Percentiles rank a stretch among this genome's conserved stretches.
These are phyloP conservation scores for Larimichthys polyactis DNA, from an alignment of 2,113 vertebrate species.

Conservation along the genomic window DNA sequence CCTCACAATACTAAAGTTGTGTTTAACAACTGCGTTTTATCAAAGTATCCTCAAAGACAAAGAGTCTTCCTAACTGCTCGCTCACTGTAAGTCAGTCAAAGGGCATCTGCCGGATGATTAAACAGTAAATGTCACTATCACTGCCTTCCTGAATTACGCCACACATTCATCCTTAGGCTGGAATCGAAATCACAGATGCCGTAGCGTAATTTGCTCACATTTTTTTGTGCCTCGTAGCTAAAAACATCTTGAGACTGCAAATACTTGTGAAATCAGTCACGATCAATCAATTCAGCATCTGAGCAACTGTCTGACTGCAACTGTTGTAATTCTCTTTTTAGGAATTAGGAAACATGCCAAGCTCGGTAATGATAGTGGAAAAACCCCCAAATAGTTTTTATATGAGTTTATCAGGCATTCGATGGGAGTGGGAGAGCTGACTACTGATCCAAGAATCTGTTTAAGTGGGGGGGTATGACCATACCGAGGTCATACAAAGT, in stretches of 20 bases:
- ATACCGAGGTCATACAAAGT: constrained; percentile 66
- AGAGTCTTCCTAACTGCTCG: background rate
- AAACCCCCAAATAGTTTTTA: constrained; percentile 8
- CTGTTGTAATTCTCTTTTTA: constrained; percentile 2
- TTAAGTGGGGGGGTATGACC: constrained; percentile 19
- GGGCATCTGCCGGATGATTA: background rate
- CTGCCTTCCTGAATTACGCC: constrained; percentile 18
- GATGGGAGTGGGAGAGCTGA: constrained; percentile 48
- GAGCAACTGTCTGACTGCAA: constrained; percentile 17
- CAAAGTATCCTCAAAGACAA: background rate
- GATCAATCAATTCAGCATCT: constrained; percentile 20
- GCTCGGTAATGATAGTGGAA: constrained; percentile 23
- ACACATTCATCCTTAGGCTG: constrained; percentile 8
- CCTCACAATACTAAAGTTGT: constrained; percentile 5
- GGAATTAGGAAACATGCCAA: constrained; percentile 41
- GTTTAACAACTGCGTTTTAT: constrained; percentile 21
- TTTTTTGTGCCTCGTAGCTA: background rate
- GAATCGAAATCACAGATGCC: constrained; percentile 12
- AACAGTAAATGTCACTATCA: constrained; percentile 45
- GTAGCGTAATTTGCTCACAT: background rate
- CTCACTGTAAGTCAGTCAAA: constrained; percentile 1
- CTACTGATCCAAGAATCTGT: constrained; percentile 58
- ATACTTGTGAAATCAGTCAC: constrained; percentile 1
- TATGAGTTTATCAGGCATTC: constrained; percentile 21
- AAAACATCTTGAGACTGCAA: constrained; percentile 11